Percentiles rank a stretch among this genome's conserved stretches.
Conservation (phyloP, 2,113 vertebrate species). For the Paedocypris sp. region DNA sequence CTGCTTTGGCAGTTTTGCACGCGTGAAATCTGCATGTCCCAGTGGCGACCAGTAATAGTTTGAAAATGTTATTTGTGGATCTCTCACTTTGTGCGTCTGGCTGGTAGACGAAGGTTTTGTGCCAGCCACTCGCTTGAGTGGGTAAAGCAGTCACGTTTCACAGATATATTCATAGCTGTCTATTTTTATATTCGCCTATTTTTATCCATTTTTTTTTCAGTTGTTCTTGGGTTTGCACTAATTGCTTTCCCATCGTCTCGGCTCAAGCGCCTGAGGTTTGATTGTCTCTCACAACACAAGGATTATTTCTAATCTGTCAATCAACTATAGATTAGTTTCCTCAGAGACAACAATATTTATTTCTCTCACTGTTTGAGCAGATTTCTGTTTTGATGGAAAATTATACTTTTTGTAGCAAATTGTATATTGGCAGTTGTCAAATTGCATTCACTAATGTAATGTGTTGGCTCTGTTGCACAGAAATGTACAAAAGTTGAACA, state of each 20-base stretch:
- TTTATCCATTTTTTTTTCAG: neutral
- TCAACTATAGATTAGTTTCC: constrained; percentile 21
- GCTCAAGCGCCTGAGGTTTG: neutral
- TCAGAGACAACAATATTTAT: constrained; percentile 24
- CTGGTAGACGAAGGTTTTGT: neutral
- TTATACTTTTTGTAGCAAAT: no score
- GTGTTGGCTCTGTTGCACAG: no score
- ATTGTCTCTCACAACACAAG: neutral
- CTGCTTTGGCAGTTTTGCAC: constrained; percentile 16
- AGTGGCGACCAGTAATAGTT: constrained; percentile 23
- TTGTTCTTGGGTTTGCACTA: constrained; percentile 14
- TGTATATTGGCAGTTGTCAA: no score
- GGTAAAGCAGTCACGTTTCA: constrained; percentile 10
- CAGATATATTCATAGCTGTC: constrained; percentile 29
- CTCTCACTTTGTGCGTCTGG: constrained; percentile 11
- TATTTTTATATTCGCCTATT: constrained; percentile 20
- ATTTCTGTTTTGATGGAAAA: no score
- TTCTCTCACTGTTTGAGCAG: neutral
- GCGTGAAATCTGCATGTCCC: constrained; percentile 23
- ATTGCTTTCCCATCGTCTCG: constrained; percentile 10
- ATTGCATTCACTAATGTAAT: no score
- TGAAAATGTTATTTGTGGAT: constrained; percentile 22
- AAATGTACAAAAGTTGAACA: no score
- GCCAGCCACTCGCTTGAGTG: constrained; percentile 11
- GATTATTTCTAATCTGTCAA: constrained; percentile 17